phyloP scores from a whole-genome alignment of 2,888 invertebrate genomes.

The Malthinus flaveolus region DNA sequence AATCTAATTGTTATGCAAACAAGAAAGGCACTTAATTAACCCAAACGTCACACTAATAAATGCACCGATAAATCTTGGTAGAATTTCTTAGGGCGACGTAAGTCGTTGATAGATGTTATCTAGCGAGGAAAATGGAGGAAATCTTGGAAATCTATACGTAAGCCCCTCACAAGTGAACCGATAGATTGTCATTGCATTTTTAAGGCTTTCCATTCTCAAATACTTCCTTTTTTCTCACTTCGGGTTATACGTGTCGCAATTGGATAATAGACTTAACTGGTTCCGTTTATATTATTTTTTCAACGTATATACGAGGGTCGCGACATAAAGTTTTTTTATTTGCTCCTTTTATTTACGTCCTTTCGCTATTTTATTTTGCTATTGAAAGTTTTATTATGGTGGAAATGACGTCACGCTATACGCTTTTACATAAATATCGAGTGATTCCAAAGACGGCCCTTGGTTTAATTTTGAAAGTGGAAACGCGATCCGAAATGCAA shows the following conservation, averaged over 20 bases:
- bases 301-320: background rate
- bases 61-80: conserved; percentile 24
- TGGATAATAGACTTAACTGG: background rate
- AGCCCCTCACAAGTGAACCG: conserved; percentile 46
- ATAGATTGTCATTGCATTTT: conserved; percentile 48
- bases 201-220: conserved; percentile 38
- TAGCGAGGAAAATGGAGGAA: conserved; percentile 38
- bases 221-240: conserved; percentile 36
- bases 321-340: background rate
- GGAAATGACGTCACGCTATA: too few species aligned
- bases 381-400: too few species aligned
- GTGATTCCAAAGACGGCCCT: too few species aligned
- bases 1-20: conserved; percentile 25
- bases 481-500: too few species aligned
- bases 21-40: conserved; percentile 26
- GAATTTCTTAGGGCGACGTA: conserved; percentile 21
- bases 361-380: background rate
- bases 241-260: conserved; percentile 18
- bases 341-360: background rate
- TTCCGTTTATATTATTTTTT: background rate
- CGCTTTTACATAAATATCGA: too few species aligned
- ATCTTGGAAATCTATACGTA: conserved; percentile 39
- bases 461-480: too few species aligned
- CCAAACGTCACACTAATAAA: conserved; percentile 25
- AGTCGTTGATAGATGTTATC: conserved; percentile 27